Evolutionary conservation across 1,140 invertebrate species (phyloP).

Genomic region (Grapholita molesta): DNA sequence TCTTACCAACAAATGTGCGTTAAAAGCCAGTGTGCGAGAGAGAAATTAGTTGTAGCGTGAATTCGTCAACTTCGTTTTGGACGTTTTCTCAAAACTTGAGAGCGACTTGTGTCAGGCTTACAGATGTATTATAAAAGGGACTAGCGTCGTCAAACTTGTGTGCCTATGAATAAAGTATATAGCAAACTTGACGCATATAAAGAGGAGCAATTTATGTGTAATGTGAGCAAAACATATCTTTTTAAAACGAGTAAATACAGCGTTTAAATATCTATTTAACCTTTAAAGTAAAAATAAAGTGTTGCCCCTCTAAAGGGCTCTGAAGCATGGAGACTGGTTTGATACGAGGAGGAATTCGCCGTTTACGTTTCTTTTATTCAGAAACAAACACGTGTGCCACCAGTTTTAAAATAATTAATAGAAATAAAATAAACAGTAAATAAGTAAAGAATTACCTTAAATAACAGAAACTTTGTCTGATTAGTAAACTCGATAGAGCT

Average conservation of each 20-base stretch:
- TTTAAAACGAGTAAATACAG: neutral
- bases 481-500: too few relatives aligned
- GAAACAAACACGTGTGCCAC: too few relatives aligned
- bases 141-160: neutral
- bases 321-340: too few relatives aligned
- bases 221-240: neutral
- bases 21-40: constrained; percentile 35
- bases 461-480: too few relatives aligned
- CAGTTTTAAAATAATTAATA: too few relatives aligned
- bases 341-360: too few relatives aligned
- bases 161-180: neutral
- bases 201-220: neutral
- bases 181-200: neutral
- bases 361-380: too few relatives aligned
- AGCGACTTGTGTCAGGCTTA: constrained; percentile 3
- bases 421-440: too few relatives aligned
- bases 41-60: constrained; percentile 39
- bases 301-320: too few relatives aligned
- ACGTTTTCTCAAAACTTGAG: constrained; percentile 13
- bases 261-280: too few relatives aligned
- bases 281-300: too few relatives aligned
- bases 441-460: too few relatives aligned
- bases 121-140: neutral
- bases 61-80: constrained; percentile 34
- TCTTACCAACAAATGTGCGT: constrained; percentile 60